Conservation (phyloP, 2,113 vertebrate species). For the Cyanoramphus novaezelandiae region DNA sequence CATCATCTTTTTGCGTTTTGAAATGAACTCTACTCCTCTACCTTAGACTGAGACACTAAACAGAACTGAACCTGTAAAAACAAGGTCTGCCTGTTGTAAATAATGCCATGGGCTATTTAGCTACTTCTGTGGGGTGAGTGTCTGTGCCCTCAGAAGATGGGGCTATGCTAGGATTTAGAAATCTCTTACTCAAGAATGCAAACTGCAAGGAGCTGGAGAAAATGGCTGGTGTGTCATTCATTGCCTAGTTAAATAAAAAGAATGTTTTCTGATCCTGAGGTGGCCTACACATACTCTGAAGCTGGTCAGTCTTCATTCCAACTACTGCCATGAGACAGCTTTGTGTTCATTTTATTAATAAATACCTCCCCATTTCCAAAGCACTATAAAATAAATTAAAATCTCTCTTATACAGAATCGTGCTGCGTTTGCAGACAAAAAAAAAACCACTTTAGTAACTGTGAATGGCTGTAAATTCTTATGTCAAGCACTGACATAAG, state of each 20-base stretch:
- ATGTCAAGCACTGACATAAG: background rate
- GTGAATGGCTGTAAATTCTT: background rate
- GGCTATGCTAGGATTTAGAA: background rate
- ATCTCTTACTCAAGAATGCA: background rate
- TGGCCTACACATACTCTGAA: background rate
- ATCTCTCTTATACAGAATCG: background rate
- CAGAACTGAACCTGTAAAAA: background rate
- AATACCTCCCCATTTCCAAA: constrained; percentile 20
- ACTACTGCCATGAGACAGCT: background rate
- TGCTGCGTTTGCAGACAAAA: background rate
- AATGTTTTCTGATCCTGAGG: background rate
- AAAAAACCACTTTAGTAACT: background rate
- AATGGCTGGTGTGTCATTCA: background rate
- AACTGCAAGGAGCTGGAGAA: background rate
- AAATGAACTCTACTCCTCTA: background rate
- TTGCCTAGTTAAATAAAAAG: background rate
- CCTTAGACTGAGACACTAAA: background rate
- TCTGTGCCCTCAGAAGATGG: background rate
- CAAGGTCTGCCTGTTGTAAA: background rate
- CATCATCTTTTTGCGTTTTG: background rate
- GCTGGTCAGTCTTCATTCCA: background rate
- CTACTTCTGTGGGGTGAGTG: background rate
- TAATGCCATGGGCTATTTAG: background rate
- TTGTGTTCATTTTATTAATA: constrained; percentile 48
- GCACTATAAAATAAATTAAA: background rate